Percentiles rank a stretch among this genome's conserved stretches.
Conservation (phyloP, 2,113 vertebrate genomes). For the Protomyctophum bolini region DNA sequence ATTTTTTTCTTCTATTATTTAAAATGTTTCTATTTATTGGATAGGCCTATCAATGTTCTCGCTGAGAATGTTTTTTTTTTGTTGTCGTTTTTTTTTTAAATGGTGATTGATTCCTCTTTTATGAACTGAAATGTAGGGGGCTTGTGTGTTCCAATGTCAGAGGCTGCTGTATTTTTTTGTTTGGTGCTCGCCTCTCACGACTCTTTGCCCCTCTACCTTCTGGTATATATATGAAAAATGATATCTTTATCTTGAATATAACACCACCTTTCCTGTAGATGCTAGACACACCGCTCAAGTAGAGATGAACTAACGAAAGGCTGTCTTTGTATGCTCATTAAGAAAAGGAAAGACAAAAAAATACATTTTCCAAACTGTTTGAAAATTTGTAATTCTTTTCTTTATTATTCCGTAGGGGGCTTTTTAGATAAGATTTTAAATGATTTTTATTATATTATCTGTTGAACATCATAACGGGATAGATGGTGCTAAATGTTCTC, state of each 20-base stretch:
- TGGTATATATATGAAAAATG: conserved; percentile 70
- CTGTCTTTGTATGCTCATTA: conserved; percentile 71
- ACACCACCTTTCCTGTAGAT: conserved; percentile 75
- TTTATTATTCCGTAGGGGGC: conserved; percentile 61
- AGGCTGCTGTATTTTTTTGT: conserved; percentile 49
- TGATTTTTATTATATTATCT: conserved; percentile 66
- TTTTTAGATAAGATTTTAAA: conserved; percentile 71
- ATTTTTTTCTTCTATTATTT: conserved; percentile 62
- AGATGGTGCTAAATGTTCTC: conserved; percentile 81
- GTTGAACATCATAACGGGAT: conserved; percentile 73
- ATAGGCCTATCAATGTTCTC: conserved; percentile 65
- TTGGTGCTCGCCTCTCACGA: conserved; percentile 70
- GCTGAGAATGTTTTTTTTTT: conserved; percentile 44
- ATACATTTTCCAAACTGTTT: conserved; percentile 62
- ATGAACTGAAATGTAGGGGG: conserved; percentile 58
- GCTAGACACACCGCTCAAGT: conserved; percentile 73
- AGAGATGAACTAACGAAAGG: conserved; percentile 71
- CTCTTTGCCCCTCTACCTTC: conserved; percentile 51
- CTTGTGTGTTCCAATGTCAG: conserved; percentile 33
- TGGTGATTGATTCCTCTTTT: conserved; percentile 60
- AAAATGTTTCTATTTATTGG: conserved; percentile 82
- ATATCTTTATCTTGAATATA: conserved; percentile 75
- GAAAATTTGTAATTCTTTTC: conserved; percentile 61
- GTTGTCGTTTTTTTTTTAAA: conserved; percentile 14
- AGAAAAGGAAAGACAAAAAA: conserved; percentile 25